Evolutionary conservation across 2,888 invertebrate species (phyloP).

Genomic region (Lasius fuliginosus): DNA sequence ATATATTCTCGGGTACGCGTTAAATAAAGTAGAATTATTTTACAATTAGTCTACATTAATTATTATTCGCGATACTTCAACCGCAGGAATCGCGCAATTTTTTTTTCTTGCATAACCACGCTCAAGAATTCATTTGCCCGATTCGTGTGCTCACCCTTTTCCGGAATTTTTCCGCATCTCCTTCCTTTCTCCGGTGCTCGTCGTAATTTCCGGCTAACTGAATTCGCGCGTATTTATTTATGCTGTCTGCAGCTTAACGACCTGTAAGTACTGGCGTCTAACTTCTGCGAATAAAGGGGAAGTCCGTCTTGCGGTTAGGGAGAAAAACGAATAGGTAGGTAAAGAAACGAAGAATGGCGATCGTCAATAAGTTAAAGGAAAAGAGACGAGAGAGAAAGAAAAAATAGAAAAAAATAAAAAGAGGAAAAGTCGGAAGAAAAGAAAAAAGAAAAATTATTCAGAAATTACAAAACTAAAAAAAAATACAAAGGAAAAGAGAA

Average conservation of each 20-base stretch:
- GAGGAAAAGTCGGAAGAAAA: background rate
- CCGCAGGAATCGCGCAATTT: background rate
- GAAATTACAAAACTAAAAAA: background rate
- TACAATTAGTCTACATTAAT: constrained; percentile 17
- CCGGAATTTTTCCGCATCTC: constrained; percentile 34
- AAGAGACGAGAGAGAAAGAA: background rate
- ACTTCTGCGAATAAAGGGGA: constrained; percentile 49
- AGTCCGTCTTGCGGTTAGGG: background rate
- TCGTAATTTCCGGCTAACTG: constrained; percentile 66
- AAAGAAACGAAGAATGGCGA: constrained; percentile 31
- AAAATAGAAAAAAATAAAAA: background rate
- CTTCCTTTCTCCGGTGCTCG: constrained; percentile 28
- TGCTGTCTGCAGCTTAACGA: constrained; percentile 64
- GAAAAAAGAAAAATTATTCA: background rate
- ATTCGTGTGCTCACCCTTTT: constrained; percentile 22
- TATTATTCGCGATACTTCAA: background rate
- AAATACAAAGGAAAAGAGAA: background rate
- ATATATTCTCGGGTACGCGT: background rate
- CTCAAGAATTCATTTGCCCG: constrained; percentile 27
- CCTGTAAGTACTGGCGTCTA: constrained; percentile 59
- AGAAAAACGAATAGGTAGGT: background rate
- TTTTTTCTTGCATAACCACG: background rate
- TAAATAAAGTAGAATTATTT: background rate
- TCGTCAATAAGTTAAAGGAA: constrained; percentile 1
- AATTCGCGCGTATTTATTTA: constrained; percentile 69